Evolutionary conservation across 1,140 invertebrate species (phyloP), one percentile per base, ranked within the genome.

Genomic region (Lepidurus packardi): DNA sequence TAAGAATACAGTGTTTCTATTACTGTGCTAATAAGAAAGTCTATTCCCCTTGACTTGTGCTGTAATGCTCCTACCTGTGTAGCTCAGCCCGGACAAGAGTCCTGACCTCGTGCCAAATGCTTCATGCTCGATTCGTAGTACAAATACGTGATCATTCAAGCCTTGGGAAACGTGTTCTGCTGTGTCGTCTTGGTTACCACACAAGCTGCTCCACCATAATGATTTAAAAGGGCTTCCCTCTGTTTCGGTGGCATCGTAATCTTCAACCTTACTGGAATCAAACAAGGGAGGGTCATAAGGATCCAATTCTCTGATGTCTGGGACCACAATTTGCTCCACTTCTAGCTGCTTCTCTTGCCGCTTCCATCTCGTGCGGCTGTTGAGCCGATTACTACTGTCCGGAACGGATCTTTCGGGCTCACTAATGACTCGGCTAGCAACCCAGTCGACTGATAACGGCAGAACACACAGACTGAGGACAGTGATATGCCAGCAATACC

Each of bases 381-480:
- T 9, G n/a, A 21, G 6, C 53, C 13, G 16, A 65, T 65, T 16
- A 65, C 21, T 65, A 65, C 3, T 65, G 53, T 65, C 53, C 21
- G 53, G 53, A 65, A 65, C 3, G 13, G 53, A 65, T 65, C 21
- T 16, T 65, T 65, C n/a, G 53, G 21, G 53, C 13, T 21, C 53
- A 21, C 53, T 65, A 65, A 65, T 65, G 53, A 65, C 13, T 21
- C 53, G 16, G 10, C 16, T 65, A 1, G 1, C 53, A 13, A 16
- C 53, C 53, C 53, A 21, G 53, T 65, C 53, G n/a, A 65, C 53
- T n/a, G 53, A 65, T n/a, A 65, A 65, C 53, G 21, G 53, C 13
- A 65, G 21, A 13, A 65, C 21, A 21, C 53, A 65, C 10, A 65
- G 53, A 65, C 53, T n/a, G 21, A 65, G 21, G 53, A 65, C 21